Conservation (phyloP, 2,888 invertebrate species). For the Ormyrus nitidulus region DNA sequence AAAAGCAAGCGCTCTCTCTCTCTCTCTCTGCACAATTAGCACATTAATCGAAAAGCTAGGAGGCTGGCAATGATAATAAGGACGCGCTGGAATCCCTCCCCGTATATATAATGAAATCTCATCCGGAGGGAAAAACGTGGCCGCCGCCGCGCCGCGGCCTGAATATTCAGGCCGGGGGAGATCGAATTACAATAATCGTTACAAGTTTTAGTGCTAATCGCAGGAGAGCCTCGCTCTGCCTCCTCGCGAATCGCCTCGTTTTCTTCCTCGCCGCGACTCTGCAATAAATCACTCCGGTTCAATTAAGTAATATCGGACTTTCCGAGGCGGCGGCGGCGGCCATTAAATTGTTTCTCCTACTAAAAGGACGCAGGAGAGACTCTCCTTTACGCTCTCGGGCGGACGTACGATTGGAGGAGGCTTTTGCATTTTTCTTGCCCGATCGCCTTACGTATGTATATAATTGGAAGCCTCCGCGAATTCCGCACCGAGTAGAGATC, state of each 20-base stretch:
- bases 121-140: constrained; percentile 26
- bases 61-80: constrained; percentile 19
- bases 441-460: constrained; percentile 14
- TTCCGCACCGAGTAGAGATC: constrained; percentile 56
- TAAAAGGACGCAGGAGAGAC: neutral
- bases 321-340: constrained; percentile 16
- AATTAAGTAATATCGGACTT: constrained; percentile 58
- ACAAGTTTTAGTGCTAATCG: constrained; percentile 55
- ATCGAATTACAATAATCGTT: constrained; percentile 52
- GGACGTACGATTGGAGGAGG: constrained; percentile 3
- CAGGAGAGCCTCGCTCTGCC: constrained; percentile 9
- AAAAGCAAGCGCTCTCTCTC: neutral
- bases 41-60: constrained; percentile 51
- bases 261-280: constrained; percentile 9
- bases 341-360: constrained; percentile 49
- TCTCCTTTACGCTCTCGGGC: neutral
- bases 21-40: constrained; percentile 38
- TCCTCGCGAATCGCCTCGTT: constrained; percentile 37
- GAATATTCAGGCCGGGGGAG: constrained; percentile 38
- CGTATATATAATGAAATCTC: constrained; percentile 30
- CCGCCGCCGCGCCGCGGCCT: neutral
- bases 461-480: constrained; percentile 47
- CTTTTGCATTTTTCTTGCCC: constrained; percentile 42
- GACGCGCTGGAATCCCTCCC: constrained; percentile 7
- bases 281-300: constrained; percentile 58